These are phyloP conservation scores for Nemotelus nigrinus DNA, from an alignment of 2,888 invertebrate genomes.

Conservation along the genomic window DNA sequence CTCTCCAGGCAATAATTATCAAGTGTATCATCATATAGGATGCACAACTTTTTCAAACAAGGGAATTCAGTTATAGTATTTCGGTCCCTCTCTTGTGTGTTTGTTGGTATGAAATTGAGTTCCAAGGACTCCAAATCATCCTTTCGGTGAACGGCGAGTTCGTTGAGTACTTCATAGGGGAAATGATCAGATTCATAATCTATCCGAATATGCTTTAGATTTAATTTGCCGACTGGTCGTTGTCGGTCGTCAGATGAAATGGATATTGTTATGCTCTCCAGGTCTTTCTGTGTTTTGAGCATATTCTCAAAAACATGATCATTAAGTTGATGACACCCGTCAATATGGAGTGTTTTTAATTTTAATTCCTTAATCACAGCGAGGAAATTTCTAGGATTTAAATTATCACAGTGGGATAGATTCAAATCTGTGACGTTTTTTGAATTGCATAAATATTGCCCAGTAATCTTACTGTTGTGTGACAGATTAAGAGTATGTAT, in stretches of 20 bases:
- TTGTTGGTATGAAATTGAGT: not conserved
- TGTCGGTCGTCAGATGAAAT: not conserved
- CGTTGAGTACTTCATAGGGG: not conserved
- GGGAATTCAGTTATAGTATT: not conserved
- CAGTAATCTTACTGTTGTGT: conserved; percentile 47
- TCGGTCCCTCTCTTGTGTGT: not conserved
- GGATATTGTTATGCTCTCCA: conserved; percentile 43
- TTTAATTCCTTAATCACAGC: conserved; percentile 41
- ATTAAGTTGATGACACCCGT: conserved; percentile 46
- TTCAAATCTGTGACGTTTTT: conserved; percentile 44
- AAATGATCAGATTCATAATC: not conserved
- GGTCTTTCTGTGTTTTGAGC: conserved; percentile 35
- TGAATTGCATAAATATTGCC: conserved; percentile 46
- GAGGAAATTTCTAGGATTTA: conserved; percentile 46
- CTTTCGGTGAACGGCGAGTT: conserved; percentile 12
- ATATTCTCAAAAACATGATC: conserved; percentile 21
- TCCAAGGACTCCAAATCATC: conserved; percentile 11
- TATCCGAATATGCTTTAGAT: conserved; percentile 19
- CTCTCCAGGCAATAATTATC: not conserved
- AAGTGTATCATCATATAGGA: not conserved
- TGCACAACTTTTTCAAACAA: conserved; percentile 17
- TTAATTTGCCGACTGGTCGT: not conserved
- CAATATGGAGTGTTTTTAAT: conserved; percentile 48
- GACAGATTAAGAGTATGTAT: conserved; percentile 47
- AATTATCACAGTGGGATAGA: conserved; percentile 48